These are phyloP conservation scores for Porphyrio hochstetteri DNA, from an alignment of 2,113 vertebrate genomes.

Conservation along the genomic window DNA sequence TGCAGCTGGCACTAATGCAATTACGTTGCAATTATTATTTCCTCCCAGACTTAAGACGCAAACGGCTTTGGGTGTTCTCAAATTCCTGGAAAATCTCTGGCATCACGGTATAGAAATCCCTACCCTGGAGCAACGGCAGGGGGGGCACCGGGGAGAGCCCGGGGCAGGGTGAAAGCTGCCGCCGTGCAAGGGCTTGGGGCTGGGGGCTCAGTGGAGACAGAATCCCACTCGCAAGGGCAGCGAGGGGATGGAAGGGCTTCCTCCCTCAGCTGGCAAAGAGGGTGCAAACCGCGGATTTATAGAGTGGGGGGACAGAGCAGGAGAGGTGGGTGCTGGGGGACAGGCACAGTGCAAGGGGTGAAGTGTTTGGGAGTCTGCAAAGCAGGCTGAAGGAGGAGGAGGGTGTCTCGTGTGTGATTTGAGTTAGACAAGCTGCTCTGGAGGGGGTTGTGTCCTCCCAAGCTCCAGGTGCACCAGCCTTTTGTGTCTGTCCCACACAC, in stretches of 20 bases:
- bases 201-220: accelerated
- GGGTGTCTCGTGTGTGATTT: accelerated
- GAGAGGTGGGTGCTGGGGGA: neutral
- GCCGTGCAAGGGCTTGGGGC: neutral
- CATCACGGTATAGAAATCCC: accelerated
- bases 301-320: neutral
- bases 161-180: neutral
- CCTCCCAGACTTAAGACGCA: neutral
- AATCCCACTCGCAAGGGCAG: neutral
- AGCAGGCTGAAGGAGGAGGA: neutral
- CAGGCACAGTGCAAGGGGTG: neutral
- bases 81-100: neutral
- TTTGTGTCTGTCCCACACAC: accelerated
- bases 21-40: neutral
- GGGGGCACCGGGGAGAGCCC: neutral
- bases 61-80: neutral
- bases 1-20: neutral
- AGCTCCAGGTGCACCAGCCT: neutral
- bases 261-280: neutral
- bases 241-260: neutral
- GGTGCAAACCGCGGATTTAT: accelerated
- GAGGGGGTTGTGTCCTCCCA: neutral
- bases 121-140: accelerated
- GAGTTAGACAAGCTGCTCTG: neutral
- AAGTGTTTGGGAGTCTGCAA: neutral